phyloP scores from a whole-genome alignment of 1,140 invertebrate species.

The Dryas iulia region DNA sequence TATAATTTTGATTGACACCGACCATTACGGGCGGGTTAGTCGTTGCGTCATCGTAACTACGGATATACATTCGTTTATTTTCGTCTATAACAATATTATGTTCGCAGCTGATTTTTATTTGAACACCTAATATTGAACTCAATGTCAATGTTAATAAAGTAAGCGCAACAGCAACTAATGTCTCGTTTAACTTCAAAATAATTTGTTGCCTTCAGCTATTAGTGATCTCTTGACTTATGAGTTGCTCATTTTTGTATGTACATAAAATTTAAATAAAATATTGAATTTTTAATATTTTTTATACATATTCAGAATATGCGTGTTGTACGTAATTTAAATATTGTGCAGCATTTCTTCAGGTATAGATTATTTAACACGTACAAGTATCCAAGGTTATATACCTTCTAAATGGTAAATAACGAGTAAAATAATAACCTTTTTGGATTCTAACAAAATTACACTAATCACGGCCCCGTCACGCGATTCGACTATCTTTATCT shows the following conservation, averaged over 20 bases:
- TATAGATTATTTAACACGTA: slow-evolving; percentile 3
- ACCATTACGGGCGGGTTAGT: slow-evolving; percentile 72
- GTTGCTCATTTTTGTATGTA: slow-evolving; percentile 27
- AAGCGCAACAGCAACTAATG: background rate
- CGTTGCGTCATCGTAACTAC: slow-evolving; percentile 74
- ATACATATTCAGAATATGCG: background rate
- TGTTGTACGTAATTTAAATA: background rate
- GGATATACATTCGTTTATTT: slow-evolving; percentile 52
- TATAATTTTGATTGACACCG: slow-evolving; percentile 79
- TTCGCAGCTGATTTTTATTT: slow-evolving; percentile 34
- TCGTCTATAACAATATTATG: slow-evolving; percentile 36
- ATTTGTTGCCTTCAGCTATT: slow-evolving; percentile 35
- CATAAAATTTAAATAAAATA: slow-evolving; percentile 12
- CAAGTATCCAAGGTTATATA: slow-evolving; percentile 30
- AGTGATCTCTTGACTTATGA: slow-evolving; percentile 33
- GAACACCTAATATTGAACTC: slow-evolving; percentile 37
- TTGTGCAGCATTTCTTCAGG: background rate
- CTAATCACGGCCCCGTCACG: slow-evolving; percentile 66
- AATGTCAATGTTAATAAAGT: slow-evolving; percentile 23
- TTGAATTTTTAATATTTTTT: background rate
- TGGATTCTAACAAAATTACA: slow-evolving; percentile 64
- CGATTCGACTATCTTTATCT: slow-evolving; percentile 74
- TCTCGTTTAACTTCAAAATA: background rate
- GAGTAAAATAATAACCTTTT: slow-evolving; percentile 47
- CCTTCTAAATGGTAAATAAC: slow-evolving; percentile 39